A percentile compares a stretch with the other conserved stretches of the same genome.
Conservation (phyloP, 1,140 invertebrate species). For the Drosophila melanica region DNA sequence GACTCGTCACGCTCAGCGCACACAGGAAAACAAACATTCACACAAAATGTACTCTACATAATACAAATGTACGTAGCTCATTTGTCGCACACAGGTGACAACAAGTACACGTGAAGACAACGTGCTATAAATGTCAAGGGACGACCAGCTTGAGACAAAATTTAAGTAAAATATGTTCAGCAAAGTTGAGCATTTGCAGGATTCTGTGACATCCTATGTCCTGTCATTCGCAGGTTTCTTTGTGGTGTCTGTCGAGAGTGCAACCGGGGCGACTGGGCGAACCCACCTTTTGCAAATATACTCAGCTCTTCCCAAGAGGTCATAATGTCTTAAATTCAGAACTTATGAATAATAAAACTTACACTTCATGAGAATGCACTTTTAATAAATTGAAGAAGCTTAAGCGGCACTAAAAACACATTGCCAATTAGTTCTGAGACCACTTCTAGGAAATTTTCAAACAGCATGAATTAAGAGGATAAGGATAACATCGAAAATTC, state of each 20-base stretch:
- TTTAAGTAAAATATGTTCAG: slow-evolving; percentile 30
- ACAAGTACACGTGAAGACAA: slow-evolving; percentile 57
- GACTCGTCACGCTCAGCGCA: neutral
- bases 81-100: slow-evolving; percentile 73
- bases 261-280: neutral
- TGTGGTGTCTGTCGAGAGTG: slow-evolving; percentile 15
- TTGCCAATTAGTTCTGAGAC: too few species aligned
- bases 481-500: too few species aligned
- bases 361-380: neutral
- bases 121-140: slow-evolving; percentile 43
- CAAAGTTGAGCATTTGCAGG: neutral
- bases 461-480: too few species aligned
- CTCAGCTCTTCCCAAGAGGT: too few species aligned
- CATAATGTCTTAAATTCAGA: neutral
- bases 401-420: too few species aligned
- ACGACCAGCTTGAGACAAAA: neutral
- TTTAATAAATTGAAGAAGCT: too few species aligned
- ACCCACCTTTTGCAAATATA: slow-evolving; percentile 6
- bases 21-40: slow-evolving; percentile 15
- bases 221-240: slow-evolving; percentile 9
- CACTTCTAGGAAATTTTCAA: too few species aligned
- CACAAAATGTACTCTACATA: slow-evolving; percentile 43
- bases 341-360: neutral
- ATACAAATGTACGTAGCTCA: slow-evolving; percentile 52
- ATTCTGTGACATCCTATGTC: neutral